A percentile compares a stretch with the other conserved stretches of the same genome.
Conservation (phyloP, 2,888 invertebrate genomes). For the Lycaena phlaeas region DNA sequence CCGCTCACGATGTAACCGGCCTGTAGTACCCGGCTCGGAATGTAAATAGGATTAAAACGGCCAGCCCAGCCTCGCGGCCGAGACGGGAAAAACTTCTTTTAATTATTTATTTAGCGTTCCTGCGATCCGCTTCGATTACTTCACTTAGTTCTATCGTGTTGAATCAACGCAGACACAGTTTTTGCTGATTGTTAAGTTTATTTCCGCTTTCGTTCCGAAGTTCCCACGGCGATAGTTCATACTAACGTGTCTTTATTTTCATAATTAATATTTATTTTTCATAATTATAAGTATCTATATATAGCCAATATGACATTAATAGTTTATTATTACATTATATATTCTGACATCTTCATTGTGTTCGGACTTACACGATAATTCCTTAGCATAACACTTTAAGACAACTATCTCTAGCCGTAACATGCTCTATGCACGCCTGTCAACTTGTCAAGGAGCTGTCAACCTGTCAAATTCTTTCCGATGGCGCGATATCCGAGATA, state of each 20-base stretch:
- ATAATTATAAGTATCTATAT: too few species aligned
- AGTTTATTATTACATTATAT: neutral
- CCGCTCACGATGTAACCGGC: conserved; percentile 18
- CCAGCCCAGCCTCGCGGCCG: conserved; percentile 29
- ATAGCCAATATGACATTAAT: too few species aligned
- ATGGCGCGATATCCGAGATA: conserved; percentile 27
- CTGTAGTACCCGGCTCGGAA: conserved; percentile 33
- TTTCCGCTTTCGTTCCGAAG: neutral
- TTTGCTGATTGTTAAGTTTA: conserved; percentile 3
- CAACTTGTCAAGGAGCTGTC: conserved; percentile 48
- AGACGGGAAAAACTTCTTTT: conserved; percentile 30
- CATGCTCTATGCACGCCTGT: conserved; percentile 29
- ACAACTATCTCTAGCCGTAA: neutral
- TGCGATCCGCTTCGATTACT: conserved; percentile 16
- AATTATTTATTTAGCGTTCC: conserved; percentile 31
- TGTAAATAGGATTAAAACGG: conserved; percentile 53
- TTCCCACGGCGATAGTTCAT: too few species aligned
- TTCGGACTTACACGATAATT: neutral
- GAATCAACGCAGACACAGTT: conserved; percentile 6
- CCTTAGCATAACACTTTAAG: neutral
- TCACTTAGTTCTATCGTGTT: conserved; percentile 2
- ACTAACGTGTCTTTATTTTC: too few species aligned
- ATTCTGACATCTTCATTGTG: neutral
- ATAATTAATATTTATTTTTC: too few species aligned
- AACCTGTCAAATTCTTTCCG: conserved; percentile 42